Base-by-base conservation (phyloP, 2,113 vertebrate species). In the Malurus cyaneus region DNA sequence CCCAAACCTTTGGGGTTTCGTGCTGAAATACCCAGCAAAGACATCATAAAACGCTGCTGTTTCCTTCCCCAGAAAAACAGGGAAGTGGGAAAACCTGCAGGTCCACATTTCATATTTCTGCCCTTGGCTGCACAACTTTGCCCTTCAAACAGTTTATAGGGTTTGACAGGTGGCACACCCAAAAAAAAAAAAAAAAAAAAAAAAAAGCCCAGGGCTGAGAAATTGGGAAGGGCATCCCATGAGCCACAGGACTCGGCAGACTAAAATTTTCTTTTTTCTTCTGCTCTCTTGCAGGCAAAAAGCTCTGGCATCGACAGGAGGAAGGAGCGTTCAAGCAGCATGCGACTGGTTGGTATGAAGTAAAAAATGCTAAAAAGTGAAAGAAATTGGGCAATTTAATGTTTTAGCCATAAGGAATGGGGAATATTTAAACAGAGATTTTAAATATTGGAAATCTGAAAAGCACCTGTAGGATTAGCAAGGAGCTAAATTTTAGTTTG, bases 261-360 rank as follows among this genome's bases (percentile, higher is more conserved):
- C 91, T 95, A 88, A 96, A 84, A 94, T 64, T 54, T 17, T 87
- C 80, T 93, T 57, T 44, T 44, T 82, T 32, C 0, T 77, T 93
- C 50, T 93, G n/a, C 56, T 77, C 93, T 91, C 93, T 94, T 96
- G 53, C 97, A 99, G 99, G 81, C 98, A 99, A 97, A 99, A 99
- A 98, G 99, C 99, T 60, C 96, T 99, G 97, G 99, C 99, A 80
- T 99, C 99, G 5, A 99, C 99, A 1, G 99, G 99, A 60, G 99
- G 99, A 96, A 98, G 98, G 97, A 99, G 99, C 3, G 99, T 99
- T 57, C 99, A 99, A 97, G 99, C 99, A 57, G 99, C 99, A 76
- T 99, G 99, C 97, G 99, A 99, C 98, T 99, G 99, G 99, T 99
- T 98, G 98, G 99, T 98, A 97, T 97, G 92, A 97, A 96, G 94